These are phyloP conservation scores for Drosophila birchii DNA, from an alignment of 2,888 invertebrate genomes.

Conservation along the genomic window DNA sequence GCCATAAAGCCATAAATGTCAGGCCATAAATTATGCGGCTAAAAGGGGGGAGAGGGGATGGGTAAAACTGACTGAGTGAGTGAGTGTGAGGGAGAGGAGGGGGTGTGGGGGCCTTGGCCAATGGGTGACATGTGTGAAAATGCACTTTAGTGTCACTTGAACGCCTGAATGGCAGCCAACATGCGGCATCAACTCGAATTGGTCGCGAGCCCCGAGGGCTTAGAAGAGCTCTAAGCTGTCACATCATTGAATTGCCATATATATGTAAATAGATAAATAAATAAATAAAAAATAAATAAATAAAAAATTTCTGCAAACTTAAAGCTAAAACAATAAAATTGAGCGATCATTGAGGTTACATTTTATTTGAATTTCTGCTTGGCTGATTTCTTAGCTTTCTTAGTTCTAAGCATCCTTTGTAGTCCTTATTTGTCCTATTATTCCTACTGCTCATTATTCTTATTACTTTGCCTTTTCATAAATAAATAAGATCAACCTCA, in stretches of 20 bases:
- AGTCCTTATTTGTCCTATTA: neutral
- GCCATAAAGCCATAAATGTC: constrained; percentile 76
- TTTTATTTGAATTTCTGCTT: too few relatives aligned
- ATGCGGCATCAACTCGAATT: constrained; percentile 15
- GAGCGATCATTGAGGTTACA: neutral
- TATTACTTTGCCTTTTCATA: constrained; percentile 9
- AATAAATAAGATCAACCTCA: constrained; percentile 5
- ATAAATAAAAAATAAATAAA: neutral
- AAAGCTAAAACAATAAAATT: neutral
- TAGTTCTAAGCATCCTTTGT: too few relatives aligned
- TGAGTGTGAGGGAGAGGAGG: neutral
- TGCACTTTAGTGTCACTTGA: constrained; percentile 74
- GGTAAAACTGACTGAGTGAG: neutral
- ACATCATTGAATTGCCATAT: constrained; percentile 26
- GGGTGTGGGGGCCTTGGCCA: constrained; percentile 5
- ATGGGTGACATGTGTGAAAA: constrained; percentile 75
- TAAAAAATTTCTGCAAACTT: neutral
- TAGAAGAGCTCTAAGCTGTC: constrained; percentile 15
- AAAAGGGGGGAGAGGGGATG: constrained; percentile 14
- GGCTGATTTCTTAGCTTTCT: too few relatives aligned
- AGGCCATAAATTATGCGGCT: constrained; percentile 72
- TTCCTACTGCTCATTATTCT: neutral
- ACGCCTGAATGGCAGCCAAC: constrained; percentile 50
- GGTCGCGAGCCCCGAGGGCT: constrained; percentile 12
- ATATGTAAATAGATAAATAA: neutral